These are phyloP conservation scores for Propithecus perrieri DNA, from an alignment of 2,797 vertebrate genomes.

Conservation along the genomic window DNA sequence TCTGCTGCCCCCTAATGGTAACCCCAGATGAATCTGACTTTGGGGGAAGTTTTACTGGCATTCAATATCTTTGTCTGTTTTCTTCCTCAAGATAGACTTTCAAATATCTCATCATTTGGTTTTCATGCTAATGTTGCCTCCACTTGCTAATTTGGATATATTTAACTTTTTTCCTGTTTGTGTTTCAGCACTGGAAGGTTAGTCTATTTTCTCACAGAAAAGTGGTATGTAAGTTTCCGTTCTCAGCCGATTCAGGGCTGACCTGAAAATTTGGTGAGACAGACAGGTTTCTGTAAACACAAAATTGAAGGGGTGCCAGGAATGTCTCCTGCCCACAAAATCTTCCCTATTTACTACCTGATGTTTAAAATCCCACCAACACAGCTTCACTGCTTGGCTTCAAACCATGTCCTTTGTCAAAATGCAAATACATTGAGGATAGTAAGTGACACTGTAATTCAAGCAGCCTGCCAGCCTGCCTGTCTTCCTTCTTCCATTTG, in stretches of 20 bases:
- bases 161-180: neutral
- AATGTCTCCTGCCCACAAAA: neutral
- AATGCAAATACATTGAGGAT: neutral
- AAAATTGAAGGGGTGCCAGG: neutral
- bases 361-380: neutral
- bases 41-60: neutral
- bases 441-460: neutral
- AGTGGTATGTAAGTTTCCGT: neutral
- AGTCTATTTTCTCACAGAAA: neutral
- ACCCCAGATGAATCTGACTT: neutral
- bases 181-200: neutral
- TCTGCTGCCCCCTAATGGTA: neutral
- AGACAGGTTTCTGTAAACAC: neutral
- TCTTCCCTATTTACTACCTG: neutral
- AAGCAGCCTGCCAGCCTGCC: neutral
- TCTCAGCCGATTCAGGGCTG: neutral
- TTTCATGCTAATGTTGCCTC: neutral
- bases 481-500: neutral
- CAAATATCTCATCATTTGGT: neutral
- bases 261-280: neutral
- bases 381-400: neutral
- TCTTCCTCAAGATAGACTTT: neutral
- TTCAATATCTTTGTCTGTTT: neutral
- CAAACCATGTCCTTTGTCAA: neutral
- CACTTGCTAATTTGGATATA: neutral